Percentiles rank a stretch among this genome's conserved stretches.
These are phyloP conservation scores for Tonatia bakeri DNA, from an alignment of 2,113 vertebrate genomes.

Conservation along the genomic window DNA sequence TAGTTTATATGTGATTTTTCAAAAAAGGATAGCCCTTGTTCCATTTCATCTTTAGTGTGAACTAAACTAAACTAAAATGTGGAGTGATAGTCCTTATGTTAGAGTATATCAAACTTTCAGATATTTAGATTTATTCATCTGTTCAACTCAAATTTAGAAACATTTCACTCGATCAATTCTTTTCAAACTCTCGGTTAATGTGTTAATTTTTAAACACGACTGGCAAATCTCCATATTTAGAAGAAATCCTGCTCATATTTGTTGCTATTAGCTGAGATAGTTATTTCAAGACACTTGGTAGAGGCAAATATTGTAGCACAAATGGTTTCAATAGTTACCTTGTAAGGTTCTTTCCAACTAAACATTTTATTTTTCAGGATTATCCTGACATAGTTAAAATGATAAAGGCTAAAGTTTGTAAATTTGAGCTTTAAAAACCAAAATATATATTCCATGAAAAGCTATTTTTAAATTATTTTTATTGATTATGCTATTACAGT, in stretches of 20 bases:
- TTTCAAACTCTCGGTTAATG: not conserved
- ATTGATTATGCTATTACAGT: too few relatives aligned
- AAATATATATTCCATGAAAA: not conserved
- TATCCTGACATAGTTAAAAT: not conserved
- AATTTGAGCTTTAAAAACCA: not conserved
- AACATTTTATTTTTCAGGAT: not conserved
- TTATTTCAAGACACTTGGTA: not conserved
- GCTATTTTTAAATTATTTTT: not conserved
- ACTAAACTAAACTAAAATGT: not conserved
- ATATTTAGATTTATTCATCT: conserved; percentile 16
- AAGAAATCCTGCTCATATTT: not conserved
- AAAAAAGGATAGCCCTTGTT: not conserved
- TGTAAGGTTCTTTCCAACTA: not conserved
- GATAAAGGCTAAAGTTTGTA: not conserved
- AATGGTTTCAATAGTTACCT: not conserved
- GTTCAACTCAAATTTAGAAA: conserved; percentile 23
- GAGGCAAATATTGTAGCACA: not conserved
- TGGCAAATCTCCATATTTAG: not conserved
- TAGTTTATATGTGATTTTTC: not conserved
- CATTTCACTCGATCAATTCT: not conserved
- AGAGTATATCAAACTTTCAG: not conserved
- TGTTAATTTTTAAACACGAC: conserved; percentile 23
- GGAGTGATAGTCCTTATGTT: not conserved
- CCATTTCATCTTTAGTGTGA: not conserved
- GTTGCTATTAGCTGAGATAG: not conserved